These are phyloP conservation scores for Tupiocoris notatus DNA, from an alignment of 2,888 invertebrate species.

Conservation along the genomic window DNA sequence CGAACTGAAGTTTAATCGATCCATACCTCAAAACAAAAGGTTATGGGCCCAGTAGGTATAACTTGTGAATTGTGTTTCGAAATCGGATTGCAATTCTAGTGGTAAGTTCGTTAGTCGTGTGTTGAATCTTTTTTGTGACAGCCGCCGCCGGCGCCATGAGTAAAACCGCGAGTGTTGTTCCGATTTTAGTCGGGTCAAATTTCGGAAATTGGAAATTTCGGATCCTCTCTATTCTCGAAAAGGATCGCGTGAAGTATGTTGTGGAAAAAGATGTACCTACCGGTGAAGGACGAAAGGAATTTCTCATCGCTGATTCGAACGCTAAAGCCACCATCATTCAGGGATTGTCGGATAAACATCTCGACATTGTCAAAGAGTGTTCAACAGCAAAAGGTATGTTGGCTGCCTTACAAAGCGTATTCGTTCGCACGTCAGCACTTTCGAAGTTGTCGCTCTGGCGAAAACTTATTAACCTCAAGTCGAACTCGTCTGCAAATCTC, in stretches of 20 bases:
- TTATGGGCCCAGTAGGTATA: no score
- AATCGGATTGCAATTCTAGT: no score
- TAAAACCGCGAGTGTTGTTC: no score
- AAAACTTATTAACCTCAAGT: constrained; percentile 23
- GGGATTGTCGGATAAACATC: constrained; percentile 19
- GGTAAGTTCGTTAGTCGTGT: no score
- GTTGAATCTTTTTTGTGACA: no score
- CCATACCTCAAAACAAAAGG: no score
- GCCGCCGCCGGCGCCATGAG: no score
- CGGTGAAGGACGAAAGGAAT: not conserved
- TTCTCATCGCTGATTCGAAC: not conserved
- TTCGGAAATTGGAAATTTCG: constrained; percentile 25
- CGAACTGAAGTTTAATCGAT: no score
- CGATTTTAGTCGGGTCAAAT: not conserved
- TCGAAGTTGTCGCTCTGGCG: constrained; percentile 30
- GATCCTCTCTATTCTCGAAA: constrained; percentile 9
- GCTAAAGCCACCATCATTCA: constrained; percentile 15
- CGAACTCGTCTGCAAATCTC: not conserved
- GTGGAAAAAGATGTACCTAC: not conserved
- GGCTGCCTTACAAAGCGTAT: constrained; percentile 5
- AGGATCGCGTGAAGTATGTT: not conserved
- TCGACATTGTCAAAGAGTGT: constrained; percentile 6
- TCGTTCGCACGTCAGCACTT: constrained; percentile 22
- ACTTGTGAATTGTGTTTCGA: no score
- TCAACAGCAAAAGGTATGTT: not conserved